These are phyloP conservation scores for Chydorus sphaericus DNA, from an alignment of 2,888 invertebrate species.

Conservation along the genomic window DNA sequence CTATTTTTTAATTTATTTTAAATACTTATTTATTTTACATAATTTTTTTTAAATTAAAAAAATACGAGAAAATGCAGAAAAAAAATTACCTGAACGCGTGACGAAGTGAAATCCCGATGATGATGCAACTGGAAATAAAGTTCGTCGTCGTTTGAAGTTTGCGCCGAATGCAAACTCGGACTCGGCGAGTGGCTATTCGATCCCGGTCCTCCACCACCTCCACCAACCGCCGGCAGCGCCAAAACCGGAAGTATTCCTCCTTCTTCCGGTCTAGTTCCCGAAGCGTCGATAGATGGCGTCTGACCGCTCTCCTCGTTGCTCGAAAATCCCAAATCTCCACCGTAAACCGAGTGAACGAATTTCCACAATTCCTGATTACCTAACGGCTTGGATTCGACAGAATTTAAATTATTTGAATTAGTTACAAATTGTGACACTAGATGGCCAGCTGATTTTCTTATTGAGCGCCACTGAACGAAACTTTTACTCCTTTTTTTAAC, in stretches of 20 bases:
- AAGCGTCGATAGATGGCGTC: background rate
- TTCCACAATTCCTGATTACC: conserved; percentile 71
- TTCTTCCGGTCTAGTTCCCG: background rate
- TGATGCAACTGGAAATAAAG: no score
- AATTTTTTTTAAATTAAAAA: no score
- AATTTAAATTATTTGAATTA: background rate
- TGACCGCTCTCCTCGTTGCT: conserved; percentile 66
- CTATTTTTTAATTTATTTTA: no score
- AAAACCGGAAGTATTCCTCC: background rate
- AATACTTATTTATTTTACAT: no score
- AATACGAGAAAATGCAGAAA: no score
- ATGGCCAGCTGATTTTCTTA: no score
- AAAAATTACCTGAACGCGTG: background rate
- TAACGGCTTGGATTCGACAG: conserved; percentile 40
- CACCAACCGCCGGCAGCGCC: background rate
- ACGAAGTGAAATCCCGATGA: no score
- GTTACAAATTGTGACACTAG: background rate
- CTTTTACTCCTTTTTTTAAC: no score
- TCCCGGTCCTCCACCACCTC: no score
- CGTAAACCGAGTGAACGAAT: conserved; percentile 84
- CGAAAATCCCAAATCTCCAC: conserved; percentile 81
- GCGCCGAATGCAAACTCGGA: background rate
- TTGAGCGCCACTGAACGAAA: no score
- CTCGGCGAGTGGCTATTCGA: no score
- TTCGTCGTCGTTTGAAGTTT: conserved; percentile 11